Conservation (phyloP, 1,140 invertebrate genomes). For the Ostrea denselamellosa region DNA sequence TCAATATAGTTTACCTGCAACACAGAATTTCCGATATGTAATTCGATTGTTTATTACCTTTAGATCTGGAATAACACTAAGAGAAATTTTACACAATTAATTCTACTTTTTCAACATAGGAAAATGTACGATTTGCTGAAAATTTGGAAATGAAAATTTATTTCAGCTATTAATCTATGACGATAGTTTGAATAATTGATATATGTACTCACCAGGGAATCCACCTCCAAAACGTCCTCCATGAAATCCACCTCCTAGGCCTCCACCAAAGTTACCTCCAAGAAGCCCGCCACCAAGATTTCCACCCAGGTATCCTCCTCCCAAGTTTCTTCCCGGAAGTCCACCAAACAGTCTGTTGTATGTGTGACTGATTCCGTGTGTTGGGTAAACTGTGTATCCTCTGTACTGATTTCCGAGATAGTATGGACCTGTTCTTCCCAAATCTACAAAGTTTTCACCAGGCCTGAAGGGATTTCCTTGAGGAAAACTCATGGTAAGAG, state of each 20-base stretch:
- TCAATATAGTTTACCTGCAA: no score
- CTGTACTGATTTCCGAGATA: background rate
- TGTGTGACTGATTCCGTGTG: background rate
- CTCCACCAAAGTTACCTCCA: background rate
- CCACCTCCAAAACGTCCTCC: background rate
- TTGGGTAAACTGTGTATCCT: background rate
- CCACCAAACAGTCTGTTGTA: constrained; percentile 1
- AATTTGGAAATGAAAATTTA: no score
- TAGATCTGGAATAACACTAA: no score
- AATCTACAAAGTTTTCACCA: background rate
- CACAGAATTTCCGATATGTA: no score
- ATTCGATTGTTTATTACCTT: no score
- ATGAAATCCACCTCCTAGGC: background rate
- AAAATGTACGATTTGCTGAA: no score
- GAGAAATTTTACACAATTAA: no score
- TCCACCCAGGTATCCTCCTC: background rate
- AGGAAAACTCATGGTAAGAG: constrained; percentile 4
- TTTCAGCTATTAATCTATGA: no score
- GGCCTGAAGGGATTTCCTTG: constrained; percentile 8
- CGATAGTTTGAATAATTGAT: no score
- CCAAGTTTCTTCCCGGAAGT: background rate
- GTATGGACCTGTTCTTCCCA: constrained; percentile 14
- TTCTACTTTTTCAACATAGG: no score
- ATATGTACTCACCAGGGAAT: background rate
- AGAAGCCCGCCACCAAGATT: background rate